These are phyloP conservation scores for Holcopasites calliopsidis DNA, from an alignment of 1,140 invertebrate species.

Conservation along the genomic window DNA sequence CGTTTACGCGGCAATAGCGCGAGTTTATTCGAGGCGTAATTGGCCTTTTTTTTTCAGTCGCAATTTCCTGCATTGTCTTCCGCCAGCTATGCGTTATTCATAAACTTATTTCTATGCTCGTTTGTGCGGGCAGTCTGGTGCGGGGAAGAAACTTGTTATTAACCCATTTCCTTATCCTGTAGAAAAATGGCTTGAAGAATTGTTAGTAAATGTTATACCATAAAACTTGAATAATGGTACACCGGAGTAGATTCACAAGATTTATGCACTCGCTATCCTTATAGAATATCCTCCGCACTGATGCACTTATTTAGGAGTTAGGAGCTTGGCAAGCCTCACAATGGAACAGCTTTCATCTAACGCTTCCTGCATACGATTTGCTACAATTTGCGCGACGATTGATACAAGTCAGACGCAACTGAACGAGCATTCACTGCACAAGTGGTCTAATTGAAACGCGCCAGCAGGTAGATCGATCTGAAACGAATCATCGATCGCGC, in stretches of 20 bases:
- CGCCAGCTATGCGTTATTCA: not conserved
- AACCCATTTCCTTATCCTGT: too few relatives aligned
- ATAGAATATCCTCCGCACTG: not conserved
- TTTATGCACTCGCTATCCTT: too few relatives aligned
- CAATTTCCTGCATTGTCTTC: not conserved
- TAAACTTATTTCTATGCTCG: too few relatives aligned
- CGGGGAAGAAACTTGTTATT: too few relatives aligned
- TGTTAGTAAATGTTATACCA: too few relatives aligned
- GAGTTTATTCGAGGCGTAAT: not conserved
- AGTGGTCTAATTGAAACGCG: constrained; percentile 35
- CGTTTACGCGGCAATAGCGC: not conserved
- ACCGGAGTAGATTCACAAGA: too few relatives aligned
- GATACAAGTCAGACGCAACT: not conserved
- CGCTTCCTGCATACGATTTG: not conserved
- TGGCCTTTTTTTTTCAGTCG: not conserved
- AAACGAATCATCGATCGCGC: constrained; percentile 30
- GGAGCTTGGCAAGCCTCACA: too few relatives aligned
- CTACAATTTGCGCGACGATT: not conserved
- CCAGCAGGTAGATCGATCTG: constrained; percentile 28
- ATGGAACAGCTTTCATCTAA: not conserved
- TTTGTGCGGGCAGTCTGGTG: too few relatives aligned
- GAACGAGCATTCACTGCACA: constrained; percentile 10
- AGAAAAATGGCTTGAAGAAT: too few relatives aligned
- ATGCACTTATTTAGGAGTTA: too few relatives aligned
- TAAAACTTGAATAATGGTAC: too few relatives aligned